Base-by-base conservation (phyloP, 2,888 invertebrate genomes). In the Psylliodes chrysocephalus region DNA sequence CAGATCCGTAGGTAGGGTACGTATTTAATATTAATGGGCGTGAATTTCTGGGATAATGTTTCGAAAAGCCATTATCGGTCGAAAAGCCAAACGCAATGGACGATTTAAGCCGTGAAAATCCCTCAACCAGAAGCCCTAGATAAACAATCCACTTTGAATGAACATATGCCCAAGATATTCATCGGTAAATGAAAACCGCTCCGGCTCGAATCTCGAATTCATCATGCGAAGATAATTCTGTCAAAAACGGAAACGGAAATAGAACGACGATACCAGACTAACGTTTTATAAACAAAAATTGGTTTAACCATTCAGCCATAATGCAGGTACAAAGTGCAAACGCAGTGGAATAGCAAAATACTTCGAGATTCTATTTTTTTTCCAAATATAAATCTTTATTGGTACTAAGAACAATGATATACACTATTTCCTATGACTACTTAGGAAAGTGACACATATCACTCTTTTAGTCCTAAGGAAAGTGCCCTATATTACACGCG, bases 31-130 rank as follows among this genome's bases (percentile, higher is more conserved):
- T 53, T 53, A 52, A 35, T 44, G 46, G 53, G 46, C 40, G 46
- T 25, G 60, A 44, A 53, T 53, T 52, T 46, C 46, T 40, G 25
- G 46, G 14, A 54, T 42, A 47, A 54, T 47, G 49, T 49, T 61
- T 54, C 61, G 54, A 54, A 61, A 61, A 61, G 54, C 61, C 54
- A 54, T 61, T 61, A 61, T 54, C 61, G 61, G 61, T 38, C 49
- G 61, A 55, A 61, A 61, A 61, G 61, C 46, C 60, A 60, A 54
- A 53, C 52, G 52, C 53, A 49, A 40, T 59, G 49, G 40, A 35
- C 22, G 56, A 56, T 59, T 40, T 60, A 53, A 60, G 53, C 60
- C 42, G 25, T 52, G 60, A 40, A 60, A 60, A 61, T 61, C 54
- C 54, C 46, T 61, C 46, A 47, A 42, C 60, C 40, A 42, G 53